Base-by-base conservation (phyloP, 2,113 vertebrate species). In the Bubo bubo region DNA sequence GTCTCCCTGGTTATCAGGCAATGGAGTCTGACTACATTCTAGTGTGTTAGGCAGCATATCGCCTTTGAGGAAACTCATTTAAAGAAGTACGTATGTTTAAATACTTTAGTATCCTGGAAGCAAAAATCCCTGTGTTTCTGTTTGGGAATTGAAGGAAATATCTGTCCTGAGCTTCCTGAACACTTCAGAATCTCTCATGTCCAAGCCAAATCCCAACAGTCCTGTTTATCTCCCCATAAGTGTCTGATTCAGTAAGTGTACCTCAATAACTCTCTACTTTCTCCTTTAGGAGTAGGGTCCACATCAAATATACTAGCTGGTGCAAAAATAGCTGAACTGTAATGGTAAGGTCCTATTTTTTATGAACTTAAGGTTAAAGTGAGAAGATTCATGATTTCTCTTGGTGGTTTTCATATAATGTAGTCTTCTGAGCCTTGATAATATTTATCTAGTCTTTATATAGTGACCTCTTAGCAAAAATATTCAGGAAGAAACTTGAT, bases 51-150 rank as follows among this genome's bases (percentile, higher is more conserved):
- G 32, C 7, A 74, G 5, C 6, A 16, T 11, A 35, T 1, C 53
- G 27, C 7, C 43, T 81, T 89, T 55, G 32, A 76, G 15, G 45
- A 84, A 94, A 76, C 24, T 66, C 9, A 22, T 35, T 80, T 64
- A 83, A 79, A 0, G 0, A 52, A 77, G 35, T 56, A 8, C 4
- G 22, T 41, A 28, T 17, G 10, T 4, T 62, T 53, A 89, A 86
- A 66, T 43, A 34, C 30, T 90, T 88, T 12, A 41, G 13, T 43
- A 72, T 41, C 58, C 67, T 28, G 4, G 34, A 27, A 87, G 21
- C 3, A 89, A 80, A 88, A 2, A 0, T 0, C 4, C 1, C 10
- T 6, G 3, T 76, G 9, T 21, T 83, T 86, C 62, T 64, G 4
- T 9, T 32, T 43, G 17, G 7, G 19, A 55, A 53, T 63, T 30